Conservation (phyloP, 2,888 invertebrate species). For the Bombylius discolor region DNA sequence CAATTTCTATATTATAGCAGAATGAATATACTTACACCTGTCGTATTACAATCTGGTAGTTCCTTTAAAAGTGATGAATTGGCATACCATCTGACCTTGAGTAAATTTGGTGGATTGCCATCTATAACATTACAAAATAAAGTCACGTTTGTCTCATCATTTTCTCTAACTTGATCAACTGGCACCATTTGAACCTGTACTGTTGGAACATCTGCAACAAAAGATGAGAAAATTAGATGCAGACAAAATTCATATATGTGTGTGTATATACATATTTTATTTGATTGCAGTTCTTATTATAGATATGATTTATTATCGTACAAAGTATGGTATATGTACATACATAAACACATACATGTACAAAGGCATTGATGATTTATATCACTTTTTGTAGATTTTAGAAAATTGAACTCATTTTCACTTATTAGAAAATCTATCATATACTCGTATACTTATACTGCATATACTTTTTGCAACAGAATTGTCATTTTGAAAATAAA, state of each 20-base stretch:
- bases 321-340: too few relatives aligned
- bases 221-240: not conserved
- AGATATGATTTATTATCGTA: too few relatives aligned
- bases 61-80: conserved; percentile 73
- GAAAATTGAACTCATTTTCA: too few relatives aligned
- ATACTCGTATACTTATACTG: too few relatives aligned
- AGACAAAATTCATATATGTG: too few relatives aligned
- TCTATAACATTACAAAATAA: conserved; percentile 64
- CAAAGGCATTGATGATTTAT: too few relatives aligned
- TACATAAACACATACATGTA: too few relatives aligned
- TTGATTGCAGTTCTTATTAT: too few relatives aligned
- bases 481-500: too few relatives aligned
- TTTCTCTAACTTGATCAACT: conserved; percentile 61
- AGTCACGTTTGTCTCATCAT: conserved; percentile 66
- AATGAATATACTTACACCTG: conserved; percentile 10
- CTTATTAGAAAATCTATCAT: too few relatives aligned
- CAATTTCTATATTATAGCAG: too few relatives aligned
- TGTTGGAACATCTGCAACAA: conserved; percentile 50
- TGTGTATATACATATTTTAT: not conserved
- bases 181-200: conserved; percentile 67
- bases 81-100: conserved; percentile 75
- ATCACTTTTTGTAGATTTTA: not conserved
- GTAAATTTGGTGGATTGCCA: conserved; percentile 63
- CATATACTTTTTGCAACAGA: too few relatives aligned
- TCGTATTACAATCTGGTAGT: conserved; percentile 57